These are phyloP conservation scores for Pseudomyrmex cubaensis DNA, from an alignment of 1,140 invertebrate genomes.

Conservation along the genomic window DNA sequence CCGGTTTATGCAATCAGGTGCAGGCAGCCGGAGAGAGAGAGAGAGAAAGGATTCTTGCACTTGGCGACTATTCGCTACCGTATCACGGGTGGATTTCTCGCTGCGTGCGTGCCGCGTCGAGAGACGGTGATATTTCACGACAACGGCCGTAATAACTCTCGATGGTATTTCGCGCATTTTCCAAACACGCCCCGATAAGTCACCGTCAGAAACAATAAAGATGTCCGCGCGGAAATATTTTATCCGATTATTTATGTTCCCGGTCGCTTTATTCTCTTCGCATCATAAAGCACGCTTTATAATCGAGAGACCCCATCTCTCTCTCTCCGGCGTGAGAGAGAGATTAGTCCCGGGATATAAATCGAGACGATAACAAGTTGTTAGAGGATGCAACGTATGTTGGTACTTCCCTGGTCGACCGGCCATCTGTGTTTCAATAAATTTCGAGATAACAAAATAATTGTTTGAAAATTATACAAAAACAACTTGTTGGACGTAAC, in stretches of 20 bases:
- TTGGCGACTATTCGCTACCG: slow-evolving; percentile 59
- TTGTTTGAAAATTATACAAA: no score
- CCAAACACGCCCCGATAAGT: neutral
- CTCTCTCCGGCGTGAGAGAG: no score
- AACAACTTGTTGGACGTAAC: no score
- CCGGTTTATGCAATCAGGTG: slow-evolving; percentile 66
- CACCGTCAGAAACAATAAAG: slow-evolving; percentile 1
- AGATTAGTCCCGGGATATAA: no score
- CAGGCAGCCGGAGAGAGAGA: slow-evolving; percentile 10
- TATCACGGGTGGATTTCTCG: slow-evolving; percentile 42
- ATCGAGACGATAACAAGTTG: no score
- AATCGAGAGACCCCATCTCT: neutral
- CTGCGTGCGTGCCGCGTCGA: slow-evolving; percentile 2
- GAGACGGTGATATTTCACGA: slow-evolving; percentile 52
- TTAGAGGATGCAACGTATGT: no score
- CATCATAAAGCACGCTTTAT: no score
- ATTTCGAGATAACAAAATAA: no score
- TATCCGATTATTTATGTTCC: neutral
- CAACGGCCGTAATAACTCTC: slow-evolving; percentile 42
- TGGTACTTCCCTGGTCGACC: no score
- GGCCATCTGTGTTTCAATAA: no score
- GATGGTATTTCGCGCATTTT: slow-evolving; percentile 39
- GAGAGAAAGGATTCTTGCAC: slow-evolving; percentile 60
- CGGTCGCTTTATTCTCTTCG: slow-evolving; percentile 2
- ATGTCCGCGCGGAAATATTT: slow-evolving; percentile 7